Evolutionary conservation across 1,140 invertebrate species (phyloP), one percentile per base, ranked within the genome.

Genomic region (Agraylea sexmaculata): DNA sequence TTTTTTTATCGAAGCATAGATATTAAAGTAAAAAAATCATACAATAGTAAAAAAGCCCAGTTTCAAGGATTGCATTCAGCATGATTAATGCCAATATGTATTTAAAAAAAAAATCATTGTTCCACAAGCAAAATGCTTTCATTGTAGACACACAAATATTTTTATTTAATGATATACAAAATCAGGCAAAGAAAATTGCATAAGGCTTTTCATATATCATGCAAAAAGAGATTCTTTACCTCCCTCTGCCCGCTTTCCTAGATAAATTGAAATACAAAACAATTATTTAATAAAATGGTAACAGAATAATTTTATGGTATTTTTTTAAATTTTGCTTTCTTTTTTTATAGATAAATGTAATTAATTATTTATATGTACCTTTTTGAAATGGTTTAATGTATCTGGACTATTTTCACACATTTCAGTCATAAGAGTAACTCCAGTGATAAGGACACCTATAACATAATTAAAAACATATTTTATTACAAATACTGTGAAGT

Each of bases 391-490:
- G 63, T 86, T 83, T 38, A 98, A 70, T 1, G 93, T 96, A 59
- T 99, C 96, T 6, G 86, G 77, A 62, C 90, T 96, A 60, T 87
- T 84, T 62, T 96, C 90, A 68, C 95, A 98, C 94, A 99, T 99
- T 70, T 99, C 94, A 10, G 92, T 96, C 45, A 99, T 97, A 13
- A 99, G 73, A 42, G 91, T 95, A 20, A 99, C 91, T 20, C 94
- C 94, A 32, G 93, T 97, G 46, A 99, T 92, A 37, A 99, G 73
- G 28, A 99, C 95, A 50, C 92, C 88, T 90, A 59, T 17, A 65
- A 64, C 49, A 45, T 46, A 52, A 37, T 10, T 38, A 43, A 43
- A 52, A 29, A 38, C 20, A 40, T n/a, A n/a, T n/a, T n/a, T n/a
- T n/a, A n/a, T n/a, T n/a, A n/a, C n/a, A n/a, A n/a, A n/a, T n/a